Conservation (phyloP, 1,140 invertebrate genomes). For the Laupala kohalensis region DNA sequence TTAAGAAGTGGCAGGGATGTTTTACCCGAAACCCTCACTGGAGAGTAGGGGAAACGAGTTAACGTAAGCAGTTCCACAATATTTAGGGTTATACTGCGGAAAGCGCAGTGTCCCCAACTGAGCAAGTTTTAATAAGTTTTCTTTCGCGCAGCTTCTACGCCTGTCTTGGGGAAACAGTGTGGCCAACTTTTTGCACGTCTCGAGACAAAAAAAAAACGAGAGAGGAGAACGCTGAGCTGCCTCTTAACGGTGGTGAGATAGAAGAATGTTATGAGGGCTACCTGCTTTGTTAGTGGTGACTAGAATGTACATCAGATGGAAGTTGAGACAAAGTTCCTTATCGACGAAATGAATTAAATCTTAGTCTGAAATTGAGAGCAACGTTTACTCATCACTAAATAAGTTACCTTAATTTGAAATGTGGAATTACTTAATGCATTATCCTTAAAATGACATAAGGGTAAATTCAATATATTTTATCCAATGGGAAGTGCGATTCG, state of each 20-base stretch:
- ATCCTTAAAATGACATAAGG: too few relatives aligned
- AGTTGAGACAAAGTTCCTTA: too few relatives aligned
- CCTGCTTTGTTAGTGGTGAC: too few relatives aligned
- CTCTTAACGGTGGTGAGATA: not conserved
- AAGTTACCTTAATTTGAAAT: too few relatives aligned
- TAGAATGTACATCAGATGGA: too few relatives aligned
- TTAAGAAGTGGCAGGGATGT: not conserved
- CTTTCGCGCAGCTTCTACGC: not conserved
- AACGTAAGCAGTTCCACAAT: not conserved
- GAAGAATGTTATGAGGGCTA: not conserved
- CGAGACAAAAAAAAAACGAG: not conserved
- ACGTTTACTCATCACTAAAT: too few relatives aligned
- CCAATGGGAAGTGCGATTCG: too few relatives aligned
- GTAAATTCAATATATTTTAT: too few relatives aligned
- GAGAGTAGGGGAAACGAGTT: not conserved
- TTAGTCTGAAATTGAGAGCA: too few relatives aligned
- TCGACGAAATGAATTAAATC: too few relatives aligned
- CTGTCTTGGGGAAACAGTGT: not conserved
- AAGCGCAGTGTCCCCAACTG: not conserved
- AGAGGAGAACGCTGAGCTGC: not conserved
- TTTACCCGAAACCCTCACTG: not conserved
- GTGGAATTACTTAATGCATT: too few relatives aligned
- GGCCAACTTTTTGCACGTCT: not conserved
- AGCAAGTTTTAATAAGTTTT: not conserved
- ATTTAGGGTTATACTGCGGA: not conserved